Evolutionary conservation across 2,888 invertebrate genomes (phyloP).

Genomic region (Ferdinandea cuprea): DNA sequence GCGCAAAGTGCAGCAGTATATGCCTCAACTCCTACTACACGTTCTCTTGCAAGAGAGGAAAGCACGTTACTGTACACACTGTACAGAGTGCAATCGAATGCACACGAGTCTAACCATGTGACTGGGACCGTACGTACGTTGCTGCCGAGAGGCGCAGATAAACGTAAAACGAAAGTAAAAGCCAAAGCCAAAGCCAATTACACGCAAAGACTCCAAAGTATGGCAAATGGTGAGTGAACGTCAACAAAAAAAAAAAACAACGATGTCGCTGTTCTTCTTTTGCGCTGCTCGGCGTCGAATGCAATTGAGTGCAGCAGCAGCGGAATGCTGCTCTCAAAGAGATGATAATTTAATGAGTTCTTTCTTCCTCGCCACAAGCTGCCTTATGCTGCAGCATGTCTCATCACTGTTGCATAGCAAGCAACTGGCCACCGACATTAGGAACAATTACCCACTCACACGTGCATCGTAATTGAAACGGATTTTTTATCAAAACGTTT

Average conservation of each 20-base stretch:
- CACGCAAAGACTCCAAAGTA: constrained; percentile 13
- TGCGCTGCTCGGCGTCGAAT: constrained; percentile 1
- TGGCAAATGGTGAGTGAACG: neutral
- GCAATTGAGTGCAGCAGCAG: constrained; percentile 26
- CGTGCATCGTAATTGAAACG: constrained; percentile 23
- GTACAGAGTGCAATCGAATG: constrained; percentile 32
- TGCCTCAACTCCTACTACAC: neutral
- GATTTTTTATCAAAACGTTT: constrained; percentile 24
- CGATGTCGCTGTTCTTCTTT: constrained; percentile 20
- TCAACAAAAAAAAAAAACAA: constrained; percentile 13
- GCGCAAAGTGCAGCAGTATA: constrained; percentile 13
- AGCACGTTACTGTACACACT: too few species aligned
- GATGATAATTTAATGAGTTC: constrained; percentile 45
- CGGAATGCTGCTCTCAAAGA: constrained; percentile 33
- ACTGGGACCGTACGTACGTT: neutral
- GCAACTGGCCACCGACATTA: constrained; percentile 3
- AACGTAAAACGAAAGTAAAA: constrained; percentile 33
- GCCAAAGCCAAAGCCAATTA: constrained; percentile 44
- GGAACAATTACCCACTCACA: constrained; percentile 22
- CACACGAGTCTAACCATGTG: constrained; percentile 13
- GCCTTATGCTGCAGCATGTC: neutral
- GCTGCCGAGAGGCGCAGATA: constrained; percentile 1
- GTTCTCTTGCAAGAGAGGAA: neutral
- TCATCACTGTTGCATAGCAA: neutral
- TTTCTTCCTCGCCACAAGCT: constrained; percentile 3